Evolutionary conservation across 2,888 invertebrate genomes (phyloP).

Genomic region (Scrobipalpa costella): DNA sequence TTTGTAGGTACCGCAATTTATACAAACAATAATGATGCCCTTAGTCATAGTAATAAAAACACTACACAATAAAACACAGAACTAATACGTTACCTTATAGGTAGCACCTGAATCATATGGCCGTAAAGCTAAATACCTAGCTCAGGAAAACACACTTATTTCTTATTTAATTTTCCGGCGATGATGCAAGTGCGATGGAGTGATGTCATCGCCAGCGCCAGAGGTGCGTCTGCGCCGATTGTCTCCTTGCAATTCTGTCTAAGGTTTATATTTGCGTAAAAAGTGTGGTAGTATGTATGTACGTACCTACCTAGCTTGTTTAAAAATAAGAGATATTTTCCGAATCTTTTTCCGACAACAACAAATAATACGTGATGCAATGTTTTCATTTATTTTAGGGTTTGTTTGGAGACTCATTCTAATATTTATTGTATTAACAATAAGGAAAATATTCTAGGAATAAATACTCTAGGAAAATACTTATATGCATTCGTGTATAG

Average conservation of each 20-base stretch:
- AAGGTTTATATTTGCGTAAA: too few species aligned
- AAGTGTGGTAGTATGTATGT: too few species aligned
- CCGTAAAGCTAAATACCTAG: neutral
- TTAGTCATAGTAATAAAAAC: neutral
- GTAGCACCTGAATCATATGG: neutral
- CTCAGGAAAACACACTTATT: neutral
- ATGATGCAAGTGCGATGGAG: conserved; percentile 6
- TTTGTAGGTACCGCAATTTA: neutral
- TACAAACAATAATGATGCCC: neutral
- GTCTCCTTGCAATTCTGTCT: neutral
- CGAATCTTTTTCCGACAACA: too few species aligned
- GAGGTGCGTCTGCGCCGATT: neutral
- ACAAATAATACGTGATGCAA: too few species aligned
- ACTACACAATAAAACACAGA: neutral
- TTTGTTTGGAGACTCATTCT: too few species aligned
- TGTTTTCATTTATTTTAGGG: too few species aligned
- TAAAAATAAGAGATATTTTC: too few species aligned
- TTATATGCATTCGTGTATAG: too few species aligned
- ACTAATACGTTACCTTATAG: neutral
- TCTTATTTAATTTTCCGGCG: neutral
- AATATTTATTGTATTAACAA: too few species aligned
- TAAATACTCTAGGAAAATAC: too few species aligned
- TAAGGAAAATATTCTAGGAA: too few species aligned
- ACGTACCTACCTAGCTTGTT: too few species aligned
- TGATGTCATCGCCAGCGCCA: neutral